Base-by-base conservation (phyloP, 2,797 vertebrate genomes). In the Coendou prehensilis region DNA sequence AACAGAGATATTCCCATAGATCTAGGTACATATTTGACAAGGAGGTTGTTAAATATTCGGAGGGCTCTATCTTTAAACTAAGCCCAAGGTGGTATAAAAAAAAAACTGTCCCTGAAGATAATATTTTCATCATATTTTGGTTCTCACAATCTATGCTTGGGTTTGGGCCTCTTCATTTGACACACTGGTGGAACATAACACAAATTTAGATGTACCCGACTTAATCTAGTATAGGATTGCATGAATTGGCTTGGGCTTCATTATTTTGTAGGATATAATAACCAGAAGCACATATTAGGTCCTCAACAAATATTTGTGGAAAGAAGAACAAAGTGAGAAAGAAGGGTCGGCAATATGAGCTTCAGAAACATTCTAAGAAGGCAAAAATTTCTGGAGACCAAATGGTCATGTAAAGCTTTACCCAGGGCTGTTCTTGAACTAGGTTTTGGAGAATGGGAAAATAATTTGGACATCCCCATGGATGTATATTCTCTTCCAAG, bases 11-110 rank as follows among this genome's bases (percentile, higher is more conserved):
- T 84, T 67, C 59, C 6, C 4, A 63, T 30, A 80, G 37, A 63
- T 87, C 63, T 45, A 28, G 14, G 47, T 17, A 87, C 7, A 57
- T n/a, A 67, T 52, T 79, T 95, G 87, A 95, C 79, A 91, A 63
- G 50, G 73, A 80, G 52, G 18, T 76, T 88, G 56, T 83, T 86
- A 86, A 91, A 64, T 83, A 50, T 45, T 94, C 79, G 75, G 78
- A 95, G 10, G 11, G n/a, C 33, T n/a, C 0, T 50, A 57, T 57
- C 67, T 93, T 90, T 80, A 86, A 92, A 80, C 15, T 69, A 79
- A 93, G 78, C 79, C 50, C 37, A 61, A 81, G 18, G 26, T 59
- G 37, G 37, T 85, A 0, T 75, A 23, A 26, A 76, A n/a, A 37
- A n/a, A 85, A 95, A 83, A 47, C 13, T 73, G 18, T 61, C 54